Percentiles rank a stretch among this genome's conserved stretches.
phyloP scores from a whole-genome alignment of 2,113 vertebrate genomes.

The Nothoprocta pentlandii region DNA sequence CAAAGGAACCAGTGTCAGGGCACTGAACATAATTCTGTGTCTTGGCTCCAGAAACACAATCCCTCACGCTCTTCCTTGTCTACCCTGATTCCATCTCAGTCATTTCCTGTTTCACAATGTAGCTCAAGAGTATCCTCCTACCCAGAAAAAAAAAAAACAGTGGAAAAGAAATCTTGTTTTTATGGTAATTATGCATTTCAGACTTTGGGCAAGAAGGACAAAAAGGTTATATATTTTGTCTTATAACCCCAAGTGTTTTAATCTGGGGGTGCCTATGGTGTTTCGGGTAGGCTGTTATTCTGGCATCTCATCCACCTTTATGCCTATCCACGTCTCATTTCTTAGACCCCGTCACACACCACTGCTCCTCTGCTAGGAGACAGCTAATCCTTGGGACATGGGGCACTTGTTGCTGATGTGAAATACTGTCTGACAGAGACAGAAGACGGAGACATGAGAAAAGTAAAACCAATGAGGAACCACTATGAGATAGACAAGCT shows the following conservation, averaged over 20 bases:
- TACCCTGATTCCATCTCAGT: neutral
- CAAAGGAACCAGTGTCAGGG: neutral
- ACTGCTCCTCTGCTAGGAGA: neutral
- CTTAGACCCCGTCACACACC: accelerated
- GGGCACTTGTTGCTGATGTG: neutral
- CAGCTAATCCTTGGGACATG: neutral
- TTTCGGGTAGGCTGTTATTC: neutral
- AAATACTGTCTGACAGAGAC: neutral
- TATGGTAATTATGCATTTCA: neutral
- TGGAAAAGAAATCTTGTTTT: neutral
- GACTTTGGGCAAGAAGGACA: neutral
- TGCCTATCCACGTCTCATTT: neutral
- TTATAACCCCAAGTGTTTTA: neutral
- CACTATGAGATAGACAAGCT: neutral
- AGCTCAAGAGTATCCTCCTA: neutral
- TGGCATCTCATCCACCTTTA: neutral
- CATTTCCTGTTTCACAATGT: neutral
- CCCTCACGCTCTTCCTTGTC: neutral
- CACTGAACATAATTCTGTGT: neutral
- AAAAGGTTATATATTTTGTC: neutral
- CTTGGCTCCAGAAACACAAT: neutral
- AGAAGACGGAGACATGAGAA: neutral
- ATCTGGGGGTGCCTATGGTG: neutral
- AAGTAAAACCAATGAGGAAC: neutral
- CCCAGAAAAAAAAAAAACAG: neutral